Evolutionary conservation across 1,140 invertebrate species (phyloP).

Genomic region (Sinonovacula constricta): DNA sequence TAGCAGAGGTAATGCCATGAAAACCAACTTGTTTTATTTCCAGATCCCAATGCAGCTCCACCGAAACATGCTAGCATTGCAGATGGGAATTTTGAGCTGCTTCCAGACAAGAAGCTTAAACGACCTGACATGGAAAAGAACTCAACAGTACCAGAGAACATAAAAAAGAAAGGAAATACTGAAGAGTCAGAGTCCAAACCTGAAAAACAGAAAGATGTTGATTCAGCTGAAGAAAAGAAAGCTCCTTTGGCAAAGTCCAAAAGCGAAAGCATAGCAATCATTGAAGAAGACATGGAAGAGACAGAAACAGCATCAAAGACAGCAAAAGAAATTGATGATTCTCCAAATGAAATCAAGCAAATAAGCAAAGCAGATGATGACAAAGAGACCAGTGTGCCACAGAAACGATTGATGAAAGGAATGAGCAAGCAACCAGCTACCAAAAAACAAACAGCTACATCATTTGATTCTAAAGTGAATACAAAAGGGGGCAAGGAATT

Average conservation of each 20-base stretch:
- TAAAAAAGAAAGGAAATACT: background rate
- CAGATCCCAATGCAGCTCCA: background rate
- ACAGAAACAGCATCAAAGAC: background rate
- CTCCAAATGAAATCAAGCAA: background rate
- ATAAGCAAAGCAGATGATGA: background rate
- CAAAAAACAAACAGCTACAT: background rate
- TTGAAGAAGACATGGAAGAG: background rate
- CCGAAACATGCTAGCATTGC: slow-evolving; percentile 17
- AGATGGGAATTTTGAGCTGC: slow-evolving; percentile 11
- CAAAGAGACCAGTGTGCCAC: background rate
- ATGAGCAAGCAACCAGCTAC: background rate
- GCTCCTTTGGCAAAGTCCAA: background rate
- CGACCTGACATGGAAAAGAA: slow-evolving; percentile 6
- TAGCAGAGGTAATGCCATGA: background rate
- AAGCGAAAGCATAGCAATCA: background rate
- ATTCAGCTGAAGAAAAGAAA: background rate
- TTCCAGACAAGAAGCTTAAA: slow-evolving; percentile 30
- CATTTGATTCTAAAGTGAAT: too few species aligned
- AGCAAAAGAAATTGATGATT: background rate
- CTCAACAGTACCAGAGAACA: background rate
- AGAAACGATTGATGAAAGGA: background rate
- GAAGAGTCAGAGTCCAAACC: background rate
- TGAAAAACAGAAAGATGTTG: background rate
- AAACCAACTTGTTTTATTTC: background rate
- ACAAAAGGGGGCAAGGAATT: background rate